Base-by-base conservation (phyloP, 1,140 invertebrate species). In the Caenorhabditis inopinata region DNA sequence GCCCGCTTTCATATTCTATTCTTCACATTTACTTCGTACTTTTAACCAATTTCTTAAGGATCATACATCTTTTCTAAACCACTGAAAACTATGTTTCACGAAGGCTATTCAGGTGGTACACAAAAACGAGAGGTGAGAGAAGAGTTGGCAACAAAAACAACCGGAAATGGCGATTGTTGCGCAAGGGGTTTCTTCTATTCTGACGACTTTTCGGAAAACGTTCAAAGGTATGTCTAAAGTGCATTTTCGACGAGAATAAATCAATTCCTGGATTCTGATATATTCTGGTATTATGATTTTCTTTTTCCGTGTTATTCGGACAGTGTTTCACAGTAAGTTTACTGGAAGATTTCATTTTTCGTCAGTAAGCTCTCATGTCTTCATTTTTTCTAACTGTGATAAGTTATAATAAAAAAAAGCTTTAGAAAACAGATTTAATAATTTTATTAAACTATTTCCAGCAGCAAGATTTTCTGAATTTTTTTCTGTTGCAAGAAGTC, bases 161-260 rank as follows among this genome's bases (percentile, higher is more conserved):
- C 58, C 58, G 58, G 58, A 68, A 68, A 68, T 68, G 58, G 58
- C 58, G 58, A 68, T 68, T 68, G 58, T 68, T 68, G 58, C 58
- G 58, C 32, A 38, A 68, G 58, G 58, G 7, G 58, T 68, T 68
- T 68, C 58, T 5, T 38, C 25, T 11, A 27, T 68, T 38, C 32
- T 68, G 58, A 68, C 58, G 58, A 68, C 58, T 29, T 68, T 68
- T 68, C 58, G 38, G 32, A 68, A 68, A 68, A 68, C 58, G 58
- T 68, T 68, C 58, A 68, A 68, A 68, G 58, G 58, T 68, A 68
- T 68, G 58, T 38, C 32, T 38, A 38, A 68, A 9, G 58, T 68
- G 38, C 58, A 38, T 68, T 68, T 68, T 68, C 32, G 38, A 68
- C 18, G 32, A 32, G 38, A 18, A 42, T 11, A 16, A 68, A 68